phyloP scores from a whole-genome alignment of 2,888 invertebrate species.

The Bruchidius siliquastri region DNA sequence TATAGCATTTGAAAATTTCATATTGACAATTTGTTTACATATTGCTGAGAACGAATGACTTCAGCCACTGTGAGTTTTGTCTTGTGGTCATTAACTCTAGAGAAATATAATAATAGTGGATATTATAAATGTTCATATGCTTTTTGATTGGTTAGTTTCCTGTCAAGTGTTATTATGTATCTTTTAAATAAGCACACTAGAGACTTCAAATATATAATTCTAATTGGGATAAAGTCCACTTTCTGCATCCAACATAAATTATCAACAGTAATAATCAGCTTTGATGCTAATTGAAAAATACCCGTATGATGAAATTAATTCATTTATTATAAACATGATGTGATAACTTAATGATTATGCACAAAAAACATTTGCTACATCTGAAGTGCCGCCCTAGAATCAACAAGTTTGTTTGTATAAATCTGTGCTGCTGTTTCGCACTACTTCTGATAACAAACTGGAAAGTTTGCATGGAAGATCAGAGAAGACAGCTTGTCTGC shows the following conservation, averaged over 20 bases:
- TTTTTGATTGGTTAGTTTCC: no score
- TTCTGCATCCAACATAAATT: background rate
- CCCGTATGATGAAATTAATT: background rate
- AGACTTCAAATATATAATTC: background rate
- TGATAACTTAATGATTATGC: background rate
- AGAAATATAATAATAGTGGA: background rate
- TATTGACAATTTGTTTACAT: no score
- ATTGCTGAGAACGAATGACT: no score
- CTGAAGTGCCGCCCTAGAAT: background rate
- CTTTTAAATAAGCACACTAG: background rate
- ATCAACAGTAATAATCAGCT: background rate
- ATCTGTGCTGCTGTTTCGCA: background rate
- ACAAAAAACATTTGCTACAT: background rate
- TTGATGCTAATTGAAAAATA: background rate
- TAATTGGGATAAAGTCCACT: background rate
- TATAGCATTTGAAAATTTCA: no score
- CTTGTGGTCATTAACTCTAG: no score
- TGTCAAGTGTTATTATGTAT: background rate
- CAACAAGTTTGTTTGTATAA: background rate
- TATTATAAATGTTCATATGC: no score
- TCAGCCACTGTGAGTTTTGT: no score
- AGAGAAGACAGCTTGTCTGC: background rate
- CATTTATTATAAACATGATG: background rate
- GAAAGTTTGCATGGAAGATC: background rate
- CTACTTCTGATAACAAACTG: background rate